Percentiles rank a stretch among this genome's conserved stretches.
These are phyloP conservation scores for Incurvaria masculella DNA, from an alignment of 2,888 invertebrate species.

Conservation along the genomic window DNA sequence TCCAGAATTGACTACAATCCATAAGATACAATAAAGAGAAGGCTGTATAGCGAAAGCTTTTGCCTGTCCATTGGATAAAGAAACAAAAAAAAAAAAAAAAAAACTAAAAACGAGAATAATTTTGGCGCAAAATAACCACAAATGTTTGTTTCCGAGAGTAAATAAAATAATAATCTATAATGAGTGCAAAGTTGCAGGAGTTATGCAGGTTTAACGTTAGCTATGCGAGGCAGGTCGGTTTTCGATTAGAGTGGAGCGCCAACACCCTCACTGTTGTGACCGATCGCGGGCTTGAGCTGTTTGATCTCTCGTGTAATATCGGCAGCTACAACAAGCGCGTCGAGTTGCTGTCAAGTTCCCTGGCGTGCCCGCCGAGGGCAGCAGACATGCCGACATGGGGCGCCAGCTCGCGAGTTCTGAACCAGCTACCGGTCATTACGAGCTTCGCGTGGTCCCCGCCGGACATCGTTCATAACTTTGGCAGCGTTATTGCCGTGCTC, in stretches of 20 bases:
- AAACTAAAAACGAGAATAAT: too few species aligned
- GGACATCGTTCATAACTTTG: constrained; percentile 22
- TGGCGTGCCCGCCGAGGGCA: constrained; percentile 26
- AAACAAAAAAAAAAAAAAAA: too few species aligned
- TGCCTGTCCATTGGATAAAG: too few species aligned
- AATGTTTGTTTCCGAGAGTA: too few species aligned
- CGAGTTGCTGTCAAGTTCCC: constrained; percentile 25
- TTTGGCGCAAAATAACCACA: too few species aligned
- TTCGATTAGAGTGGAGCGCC: constrained; percentile 24
- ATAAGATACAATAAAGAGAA: too few species aligned
- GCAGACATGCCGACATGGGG: constrained; percentile 28
- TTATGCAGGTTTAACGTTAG: neutral
- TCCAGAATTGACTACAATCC: too few species aligned
- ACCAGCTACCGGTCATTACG: constrained; percentile 13
- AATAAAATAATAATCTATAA: too few species aligned
- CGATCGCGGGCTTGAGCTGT: constrained; percentile 30
- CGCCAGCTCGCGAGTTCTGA: constrained; percentile 19
- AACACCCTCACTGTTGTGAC: constrained; percentile 26
- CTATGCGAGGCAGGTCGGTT: constrained; percentile 28
- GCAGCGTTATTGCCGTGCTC: constrained; percentile 28
- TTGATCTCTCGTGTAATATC: constrained; percentile 29
- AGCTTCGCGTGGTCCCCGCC: constrained; percentile 34
- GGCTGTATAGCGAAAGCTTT: too few species aligned
- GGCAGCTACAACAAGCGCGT: constrained; percentile 32
- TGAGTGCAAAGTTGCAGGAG: neutral